phyloP scores from a whole-genome alignment of 2,797 vertebrate genomes.

The Rallus crepitans region DNA sequence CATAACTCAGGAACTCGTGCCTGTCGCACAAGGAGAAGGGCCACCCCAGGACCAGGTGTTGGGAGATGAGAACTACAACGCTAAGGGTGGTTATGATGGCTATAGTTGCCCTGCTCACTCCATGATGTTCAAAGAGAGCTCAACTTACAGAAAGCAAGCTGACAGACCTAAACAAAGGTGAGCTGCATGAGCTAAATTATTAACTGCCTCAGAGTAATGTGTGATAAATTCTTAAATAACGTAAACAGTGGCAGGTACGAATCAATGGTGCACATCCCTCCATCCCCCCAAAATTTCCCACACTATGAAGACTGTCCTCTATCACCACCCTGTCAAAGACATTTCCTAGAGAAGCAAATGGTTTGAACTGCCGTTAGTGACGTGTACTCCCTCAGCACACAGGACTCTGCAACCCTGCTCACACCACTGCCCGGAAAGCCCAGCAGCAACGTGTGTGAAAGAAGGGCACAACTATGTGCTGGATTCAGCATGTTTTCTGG shows the following conservation, averaged over 20 bases:
- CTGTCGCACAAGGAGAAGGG: background rate
- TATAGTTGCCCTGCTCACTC: background rate
- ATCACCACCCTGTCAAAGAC: background rate
- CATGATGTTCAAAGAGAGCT: background rate
- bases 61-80: background rate
- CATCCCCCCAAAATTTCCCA: background rate
- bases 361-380: background rate
- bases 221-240: background rate
- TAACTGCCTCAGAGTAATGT: background rate
- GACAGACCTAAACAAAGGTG: background rate
- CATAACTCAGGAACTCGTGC: background rate
- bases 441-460: background rate
- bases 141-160: background rate
- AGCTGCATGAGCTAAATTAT: background rate
- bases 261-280: background rate
- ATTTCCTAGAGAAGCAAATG: background rate
- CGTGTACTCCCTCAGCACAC: background rate
- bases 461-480: background rate
- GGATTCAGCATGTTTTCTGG: background rate
- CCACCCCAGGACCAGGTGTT: background rate
- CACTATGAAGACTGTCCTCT: background rate
- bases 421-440: background rate
- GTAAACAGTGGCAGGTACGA: background rate
- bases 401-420: background rate
- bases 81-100: background rate